Evolutionary conservation across 2,888 invertebrate genomes (phyloP).

Genomic region (Nasonia oneida): DNA sequence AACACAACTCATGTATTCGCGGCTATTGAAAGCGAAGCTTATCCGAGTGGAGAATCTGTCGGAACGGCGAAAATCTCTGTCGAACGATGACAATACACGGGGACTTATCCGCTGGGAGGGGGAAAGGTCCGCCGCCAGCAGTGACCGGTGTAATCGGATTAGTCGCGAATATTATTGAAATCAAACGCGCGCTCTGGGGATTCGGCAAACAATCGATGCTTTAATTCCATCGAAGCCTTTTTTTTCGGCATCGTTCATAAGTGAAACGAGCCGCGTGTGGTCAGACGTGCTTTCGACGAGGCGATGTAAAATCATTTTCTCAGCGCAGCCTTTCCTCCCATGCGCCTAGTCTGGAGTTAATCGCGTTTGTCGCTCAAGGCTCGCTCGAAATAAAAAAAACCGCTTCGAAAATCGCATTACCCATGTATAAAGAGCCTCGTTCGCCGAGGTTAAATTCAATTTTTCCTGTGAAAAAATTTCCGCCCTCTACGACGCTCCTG

Average conservation of each 20-base stretch:
- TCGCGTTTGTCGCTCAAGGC: conserved; percentile 8
- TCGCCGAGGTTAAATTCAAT: neutral
- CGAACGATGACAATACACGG: conserved; percentile 31
- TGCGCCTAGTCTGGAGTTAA: neutral
- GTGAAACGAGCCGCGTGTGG: neutral
- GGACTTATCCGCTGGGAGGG: conserved; percentile 38
- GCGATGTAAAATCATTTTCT: conserved; percentile 3
- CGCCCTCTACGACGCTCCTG: neutral
- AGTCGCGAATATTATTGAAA: conserved; percentile 53
- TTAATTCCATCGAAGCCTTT: neutral
- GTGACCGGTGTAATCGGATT: conserved; percentile 54
- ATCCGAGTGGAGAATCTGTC: neutral
- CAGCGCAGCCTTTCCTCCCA: neutral
- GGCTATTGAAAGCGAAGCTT: conserved; percentile 33
- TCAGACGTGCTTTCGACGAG: neutral
- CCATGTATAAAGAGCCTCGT: neutral
- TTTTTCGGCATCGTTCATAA: neutral
- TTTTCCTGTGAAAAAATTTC: conserved; percentile 10
- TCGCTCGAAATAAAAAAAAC: neutral
- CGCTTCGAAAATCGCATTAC: neutral
- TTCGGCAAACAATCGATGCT: conserved; percentile 4
- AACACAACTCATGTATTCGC: neutral
- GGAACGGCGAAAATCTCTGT: neutral
- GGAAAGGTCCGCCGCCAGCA: conserved; percentile 3
- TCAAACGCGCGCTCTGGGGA: conserved; percentile 5